Evolutionary conservation across 37 sponge, comb jelly and placozoan genomes (phyloP).

Genomic region (Oopsacas minuta): DNA sequence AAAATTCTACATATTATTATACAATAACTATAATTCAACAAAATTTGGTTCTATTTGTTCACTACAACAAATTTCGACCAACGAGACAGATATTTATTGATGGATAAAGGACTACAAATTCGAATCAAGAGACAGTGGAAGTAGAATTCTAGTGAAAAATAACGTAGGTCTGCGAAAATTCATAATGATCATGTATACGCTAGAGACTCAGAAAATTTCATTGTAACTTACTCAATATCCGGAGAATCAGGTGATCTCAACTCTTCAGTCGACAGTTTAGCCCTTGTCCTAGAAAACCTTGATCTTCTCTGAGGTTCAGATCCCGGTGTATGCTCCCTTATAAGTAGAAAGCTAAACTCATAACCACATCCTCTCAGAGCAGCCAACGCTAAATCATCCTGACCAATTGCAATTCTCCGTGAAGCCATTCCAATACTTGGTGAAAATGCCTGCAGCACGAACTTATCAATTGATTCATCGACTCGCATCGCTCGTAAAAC

Average conservation of each 20-base stretch:
- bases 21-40: no score
- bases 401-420: not conserved
- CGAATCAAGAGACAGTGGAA: no score
- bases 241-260: not conserved
- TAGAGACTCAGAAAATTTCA: no score
- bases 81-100: no score
- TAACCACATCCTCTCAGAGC: not conserved
- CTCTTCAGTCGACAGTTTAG: not conserved
- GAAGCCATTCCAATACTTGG: not conserved
- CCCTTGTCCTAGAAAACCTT: not conserved
- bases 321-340: not conserved
- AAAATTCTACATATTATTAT: no score
- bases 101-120: no score
- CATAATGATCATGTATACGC: no score
- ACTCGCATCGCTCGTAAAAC: conserved; percentile 7
- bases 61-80: no score
- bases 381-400: not conserved
- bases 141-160: no score
- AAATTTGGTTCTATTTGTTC: no score
- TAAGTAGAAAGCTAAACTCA: not conserved
- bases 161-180: no score
- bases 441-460: not conserved
- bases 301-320: not conserved
- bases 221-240: not conserved
- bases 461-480: not conserved